Base-by-base conservation (phyloP, 2,113 vertebrate species). In the Rhabdornis inornatus region DNA sequence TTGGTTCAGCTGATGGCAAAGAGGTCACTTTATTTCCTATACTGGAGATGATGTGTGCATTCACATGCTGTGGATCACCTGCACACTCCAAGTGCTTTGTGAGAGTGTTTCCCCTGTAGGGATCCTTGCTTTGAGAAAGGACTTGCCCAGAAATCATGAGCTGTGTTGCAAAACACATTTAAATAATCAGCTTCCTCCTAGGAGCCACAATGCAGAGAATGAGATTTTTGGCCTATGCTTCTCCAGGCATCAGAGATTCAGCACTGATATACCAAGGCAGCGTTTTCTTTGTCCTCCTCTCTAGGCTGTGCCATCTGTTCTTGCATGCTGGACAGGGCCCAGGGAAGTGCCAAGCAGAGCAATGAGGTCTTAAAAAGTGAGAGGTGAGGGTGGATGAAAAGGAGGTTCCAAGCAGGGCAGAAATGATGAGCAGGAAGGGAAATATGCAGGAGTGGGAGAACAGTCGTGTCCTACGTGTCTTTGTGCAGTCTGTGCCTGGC, bases 391-490 rank as follows among this genome's bases (percentile, higher is more conserved):
- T 10, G 12, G 52, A 18, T 39, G 57, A n/a, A 64, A 7, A 56
- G 28, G 15, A 23, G 16, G 45, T 39, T 70, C 44, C 44, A 45
- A 52, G 7, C 39, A 52, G 31, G 13, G 50, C 13, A 64, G 42
- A 56, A 75, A 80, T 2, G 7, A 77, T 47, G 27, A 76, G 49
- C 17, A 79, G 44, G 8, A 40, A 31, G 33, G 15, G 33, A 61
- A 74, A 66, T 11, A 9, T 2, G 9, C 13, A 87, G 39, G 28
- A 65, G 22, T 15, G 16, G 8, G 7, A 37, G 30, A 30, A 8
- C 18, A 40, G 37, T 17, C 0, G 0, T 4, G 3, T 40, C 23
- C 35, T 13, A 16, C 23, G 6, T 37, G 13, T n/a, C 11, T 45
- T 18, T 33, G 42, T 20, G 10, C 2, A 40, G 47, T 3, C 42